A percentile compares a stretch with the other conserved stretches of the same genome.
phyloP scores from a whole-genome alignment of 1,140 invertebrate genomes.

The Papilio machaon region DNA sequence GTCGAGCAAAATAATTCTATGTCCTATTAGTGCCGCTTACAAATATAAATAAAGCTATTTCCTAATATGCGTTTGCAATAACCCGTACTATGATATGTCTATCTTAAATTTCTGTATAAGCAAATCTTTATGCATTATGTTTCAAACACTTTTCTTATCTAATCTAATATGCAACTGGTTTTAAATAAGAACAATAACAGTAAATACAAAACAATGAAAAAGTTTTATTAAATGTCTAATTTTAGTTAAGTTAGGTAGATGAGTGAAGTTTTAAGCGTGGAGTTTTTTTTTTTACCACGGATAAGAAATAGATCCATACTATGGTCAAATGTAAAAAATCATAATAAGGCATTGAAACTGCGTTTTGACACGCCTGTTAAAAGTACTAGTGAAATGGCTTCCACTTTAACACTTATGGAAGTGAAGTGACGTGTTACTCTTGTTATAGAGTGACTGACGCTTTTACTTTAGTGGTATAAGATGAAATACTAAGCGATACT shows the following conservation, averaged over 20 bases:
- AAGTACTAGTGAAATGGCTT: neutral
- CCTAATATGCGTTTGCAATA: slow-evolving; percentile 27
- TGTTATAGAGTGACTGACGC: neutral
- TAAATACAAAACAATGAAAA: no score
- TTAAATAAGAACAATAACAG: neutral
- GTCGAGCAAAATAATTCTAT: slow-evolving; percentile 33
- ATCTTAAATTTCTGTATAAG: neutral
- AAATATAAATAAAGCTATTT: slow-evolving; percentile 33
- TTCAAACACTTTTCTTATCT: no score
- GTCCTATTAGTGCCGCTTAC: slow-evolving; percentile 34
- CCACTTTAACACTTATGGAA: neutral
- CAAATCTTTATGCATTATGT: neutral
- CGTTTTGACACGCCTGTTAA: neutral
- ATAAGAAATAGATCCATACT: neutral
- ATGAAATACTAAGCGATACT: neutral
- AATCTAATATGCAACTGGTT: neutral
- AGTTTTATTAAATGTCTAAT: no score
- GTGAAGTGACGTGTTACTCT: neutral
- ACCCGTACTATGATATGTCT: neutral
- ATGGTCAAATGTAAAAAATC: neutral
- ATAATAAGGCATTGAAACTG: neutral
- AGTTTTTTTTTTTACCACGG: no score
- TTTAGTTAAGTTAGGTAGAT: no score
- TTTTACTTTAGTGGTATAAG: neutral
- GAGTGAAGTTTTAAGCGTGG: no score